Evolutionary conservation across 2,113 vertebrate species (phyloP), one percentile per base, ranked within the genome.

Genomic region (Tragelaphus strepsiceros): DNA sequence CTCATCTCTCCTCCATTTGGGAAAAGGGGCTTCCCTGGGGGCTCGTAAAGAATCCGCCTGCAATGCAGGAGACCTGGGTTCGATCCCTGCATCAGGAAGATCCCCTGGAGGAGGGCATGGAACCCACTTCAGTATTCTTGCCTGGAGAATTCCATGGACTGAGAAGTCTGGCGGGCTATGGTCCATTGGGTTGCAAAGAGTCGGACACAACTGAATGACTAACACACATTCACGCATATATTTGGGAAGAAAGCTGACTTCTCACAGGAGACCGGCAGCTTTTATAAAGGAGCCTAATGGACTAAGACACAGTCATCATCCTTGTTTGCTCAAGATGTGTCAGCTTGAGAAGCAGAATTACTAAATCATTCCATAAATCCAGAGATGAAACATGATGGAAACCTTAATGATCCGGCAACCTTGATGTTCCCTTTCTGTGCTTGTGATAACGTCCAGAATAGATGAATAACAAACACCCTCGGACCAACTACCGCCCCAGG

Each of bases 341-440:
- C 59, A 32, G n/a, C 46, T 81, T 39, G 17, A 95, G 81, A 90
- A 91, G 43, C 39, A 94, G 93, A 96, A 78, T 83, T 87, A 93
- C 85, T 86, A 74, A 81, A 88, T 96, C 30, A 89, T 94, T 77
- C 78, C 74, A n/a, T 22, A 95, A 92, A 88, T 56, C 53, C 77
- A 54, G 93, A 64, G 94, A 84, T 93, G 51, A 91, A 89, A 85
- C 30, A 22, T 0, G 3, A 61, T 74, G 90, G 82, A 87, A 91
- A 89, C 8, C 28, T 85, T 83, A 97, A 71, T 92, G 91, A 97
- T 82, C 59, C 89, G 89, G n/a, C 61, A 83, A 86, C 14, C 61
- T 49, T 89, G 74, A 74, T 26, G 2, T 78, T 51, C 49, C 14
- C 64, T 96, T 84, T 83, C 71, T 83, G 85, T 67, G 91, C 43